phyloP scores from a whole-genome alignment of 2,888 invertebrate species.

The Pseudoips prasinana region DNA sequence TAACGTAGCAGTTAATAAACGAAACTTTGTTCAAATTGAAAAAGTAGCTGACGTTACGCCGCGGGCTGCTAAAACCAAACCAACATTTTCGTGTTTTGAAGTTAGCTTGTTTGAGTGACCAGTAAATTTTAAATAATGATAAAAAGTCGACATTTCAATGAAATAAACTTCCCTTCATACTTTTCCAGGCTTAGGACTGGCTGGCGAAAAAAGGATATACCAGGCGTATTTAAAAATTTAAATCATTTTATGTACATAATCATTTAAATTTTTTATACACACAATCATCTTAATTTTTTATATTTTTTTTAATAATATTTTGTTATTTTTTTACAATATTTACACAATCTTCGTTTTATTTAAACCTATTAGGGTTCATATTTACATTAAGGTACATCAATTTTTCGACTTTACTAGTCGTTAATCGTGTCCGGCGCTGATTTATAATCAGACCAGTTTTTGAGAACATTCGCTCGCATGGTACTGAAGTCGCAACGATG shows the following conservation, averaged over 20 bases:
- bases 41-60: constrained; percentile 1
- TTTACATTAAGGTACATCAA: constrained; percentile 6
- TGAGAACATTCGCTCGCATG: not conserved
- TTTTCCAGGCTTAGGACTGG: constrained; percentile 5
- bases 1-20: not conserved
- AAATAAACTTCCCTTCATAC: constrained; percentile 4
- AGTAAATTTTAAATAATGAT: too few species aligned
- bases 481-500: too few species aligned
- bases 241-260: constrained; percentile 3
- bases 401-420: constrained; percentile 6
- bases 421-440: constrained; percentile 8
- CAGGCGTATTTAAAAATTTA: constrained; percentile 5
- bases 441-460: constrained; percentile 9
- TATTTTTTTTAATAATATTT: too few species aligned
- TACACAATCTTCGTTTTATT: too few species aligned
- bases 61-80: constrained; percentile 1
- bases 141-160: not conserved
- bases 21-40: constrained; percentile 1
- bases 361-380: too few species aligned
- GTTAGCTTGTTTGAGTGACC: not conserved
- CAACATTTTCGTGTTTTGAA: constrained; percentile 1
- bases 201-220: constrained; percentile 1
- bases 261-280: too few species aligned
- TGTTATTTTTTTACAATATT: too few species aligned
- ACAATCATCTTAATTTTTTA: too few species aligned